Conservation (phyloP, 2,888 invertebrate species). For the Hirtodrosophila duncani region DNA sequence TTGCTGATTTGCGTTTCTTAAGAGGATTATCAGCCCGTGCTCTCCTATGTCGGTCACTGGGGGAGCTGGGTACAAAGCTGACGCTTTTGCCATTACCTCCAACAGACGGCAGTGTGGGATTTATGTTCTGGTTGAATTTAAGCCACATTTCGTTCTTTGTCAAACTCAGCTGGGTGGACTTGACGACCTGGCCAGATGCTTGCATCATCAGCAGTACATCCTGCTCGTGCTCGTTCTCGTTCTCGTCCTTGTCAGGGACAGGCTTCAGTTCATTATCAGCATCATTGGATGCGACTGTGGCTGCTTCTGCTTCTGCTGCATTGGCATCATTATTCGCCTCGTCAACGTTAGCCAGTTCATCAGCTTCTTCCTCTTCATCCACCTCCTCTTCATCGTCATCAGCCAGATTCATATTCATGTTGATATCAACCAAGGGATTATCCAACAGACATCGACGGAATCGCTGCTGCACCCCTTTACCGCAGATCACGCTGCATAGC, state of each 20-base stretch:
- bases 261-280: constrained; percentile 54
- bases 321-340: constrained; percentile 55
- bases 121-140: constrained; percentile 34
- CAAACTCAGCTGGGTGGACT: constrained; percentile 11
- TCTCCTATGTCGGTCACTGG: constrained; percentile 41
- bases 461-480: constrained; percentile 78
- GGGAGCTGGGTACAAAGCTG: constrained; percentile 53
- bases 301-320: constrained; percentile 11
- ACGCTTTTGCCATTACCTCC: constrained; percentile 52
- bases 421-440: constrained; percentile 76
- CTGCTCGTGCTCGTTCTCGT: constrained; percentile 14
- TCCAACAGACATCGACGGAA: constrained; percentile 78
- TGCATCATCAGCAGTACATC: constrained; percentile 45
- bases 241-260: constrained; percentile 32
- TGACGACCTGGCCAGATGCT: constrained; percentile 23
- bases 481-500: constrained; percentile 78
- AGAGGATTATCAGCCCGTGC: constrained; percentile 53
- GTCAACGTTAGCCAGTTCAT: constrained; percentile 38
- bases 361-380: constrained; percentile 19
- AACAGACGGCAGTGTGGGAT: too few relatives aligned
- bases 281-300: constrained; percentile 37
- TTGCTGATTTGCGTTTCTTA: constrained; percentile 68
- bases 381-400: constrained; percentile 46
- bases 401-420: constrained; percentile 73
- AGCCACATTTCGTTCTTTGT: constrained; percentile 33